Percentiles rank a stretch among this genome's conserved stretches.
These are phyloP conservation scores for Drosophila infuscata DNA, from an alignment of 2,888 invertebrate genomes.

Conservation along the genomic window DNA sequence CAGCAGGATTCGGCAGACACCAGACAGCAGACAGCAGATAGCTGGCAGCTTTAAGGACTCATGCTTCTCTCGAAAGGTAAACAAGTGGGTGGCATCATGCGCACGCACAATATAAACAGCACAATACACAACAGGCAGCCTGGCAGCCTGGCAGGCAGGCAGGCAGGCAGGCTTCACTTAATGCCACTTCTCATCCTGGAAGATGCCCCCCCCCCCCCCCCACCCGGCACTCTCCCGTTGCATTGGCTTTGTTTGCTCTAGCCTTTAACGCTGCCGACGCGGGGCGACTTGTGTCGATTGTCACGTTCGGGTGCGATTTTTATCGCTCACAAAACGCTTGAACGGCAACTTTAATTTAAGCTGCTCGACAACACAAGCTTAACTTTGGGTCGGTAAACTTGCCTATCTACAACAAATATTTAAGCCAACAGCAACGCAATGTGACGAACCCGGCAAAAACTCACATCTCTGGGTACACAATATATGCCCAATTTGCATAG, in stretches of 20 bases:
- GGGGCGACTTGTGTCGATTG: conserved; percentile 59
- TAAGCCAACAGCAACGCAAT: not conserved
- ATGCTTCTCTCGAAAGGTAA: conserved; percentile 32
- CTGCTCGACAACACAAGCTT: conserved; percentile 24
- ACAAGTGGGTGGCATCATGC: conserved; percentile 31
- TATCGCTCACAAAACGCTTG: conserved; percentile 60
- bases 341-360: conserved; percentile 59
- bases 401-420: not conserved
- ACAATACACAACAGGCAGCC: conserved; percentile 1
- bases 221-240: not conserved
- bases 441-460: not conserved
- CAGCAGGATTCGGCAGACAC: conserved; percentile 8
- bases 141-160: not conserved
- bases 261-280: conserved; percentile 50
- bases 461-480: not conserved
- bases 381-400: not conserved
- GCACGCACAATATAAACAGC: conserved; percentile 26
- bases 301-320: conserved; percentile 73
- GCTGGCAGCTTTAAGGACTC: conserved; percentile 32
- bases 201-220: not conserved
- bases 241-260: conserved; percentile 56
- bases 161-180: conserved; percentile 27
- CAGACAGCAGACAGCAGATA: conserved; percentile 13
- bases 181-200: conserved; percentile 16
- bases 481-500: not conserved